Evolutionary conservation across 2,113 vertebrate species (phyloP), one percentile per base, ranked within the genome.

Genomic region (Sylvia atricapilla): DNA sequence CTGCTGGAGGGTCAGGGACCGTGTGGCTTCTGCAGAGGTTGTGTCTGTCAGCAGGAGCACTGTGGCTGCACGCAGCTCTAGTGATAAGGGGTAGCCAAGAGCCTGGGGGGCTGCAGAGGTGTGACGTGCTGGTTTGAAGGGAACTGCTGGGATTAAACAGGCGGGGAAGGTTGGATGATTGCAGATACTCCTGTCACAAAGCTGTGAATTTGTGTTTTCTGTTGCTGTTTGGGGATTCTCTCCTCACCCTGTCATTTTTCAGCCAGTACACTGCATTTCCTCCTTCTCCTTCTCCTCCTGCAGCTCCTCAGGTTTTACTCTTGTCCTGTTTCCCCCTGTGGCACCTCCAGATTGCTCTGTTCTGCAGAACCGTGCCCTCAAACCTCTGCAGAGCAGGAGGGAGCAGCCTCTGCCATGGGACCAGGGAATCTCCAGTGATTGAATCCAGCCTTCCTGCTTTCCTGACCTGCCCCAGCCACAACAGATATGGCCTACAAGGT

Each of bases 61-160:
- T 0, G 1, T 24, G 21, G 30, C 7, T 49, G 31, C 30, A 1
- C 0, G 11, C 46, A 33, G 33, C 79, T 70, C 44, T 49, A 1
- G 15, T 27, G 58, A 16, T 6, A 12, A 83, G 22, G 35, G 24
- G 23, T 2, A 62, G 56, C 37, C 64, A 46, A 39, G 53, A 56
- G 35, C 87, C 77, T 39, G 53, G 39, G 25, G 53, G 41, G 56
- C 52, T 69, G 79, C 63, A 60, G 67, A 58, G 14, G 53, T 44
- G 30, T 37, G 21, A 5, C 2, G 0, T 46, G 68, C 77, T 87
- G 69, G 7, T 69, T 73, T 44, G 75, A 46, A 84, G 55, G 69
- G 74, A 63, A 23, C 24, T 78, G 74, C 64, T 74, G 69, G 47
- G 50, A 69, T 37, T 21, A 11, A 80, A 33, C 50, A 64, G 55